A percentile compares a stretch with the other conserved stretches of the same genome.
phyloP scores from a whole-genome alignment of 2,113 vertebrate species.

The Stegastes partitus region DNA sequence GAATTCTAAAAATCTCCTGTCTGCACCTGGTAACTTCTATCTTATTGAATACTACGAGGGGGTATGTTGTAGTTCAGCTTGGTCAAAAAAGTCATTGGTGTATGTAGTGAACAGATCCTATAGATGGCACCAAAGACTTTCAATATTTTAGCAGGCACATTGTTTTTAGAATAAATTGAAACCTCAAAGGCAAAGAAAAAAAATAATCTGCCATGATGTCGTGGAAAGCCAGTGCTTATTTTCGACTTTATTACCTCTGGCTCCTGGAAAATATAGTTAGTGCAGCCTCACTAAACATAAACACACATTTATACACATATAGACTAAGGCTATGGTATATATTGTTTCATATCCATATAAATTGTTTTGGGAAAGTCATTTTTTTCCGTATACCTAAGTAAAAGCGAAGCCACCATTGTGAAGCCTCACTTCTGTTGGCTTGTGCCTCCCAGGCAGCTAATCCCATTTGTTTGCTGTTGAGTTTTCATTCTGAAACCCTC shows the following conservation, averaged over 20 bases:
- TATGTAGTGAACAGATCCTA: background rate
- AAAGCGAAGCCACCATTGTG: background rate
- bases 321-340: background rate
- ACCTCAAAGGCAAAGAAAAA: background rate
- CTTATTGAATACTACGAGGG: background rate
- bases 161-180: background rate
- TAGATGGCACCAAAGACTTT: slow-evolving; percentile 37
- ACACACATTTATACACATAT: background rate
- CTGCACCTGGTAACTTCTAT: background rate
- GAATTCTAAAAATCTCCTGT: no score
- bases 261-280: background rate
- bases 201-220: background rate
- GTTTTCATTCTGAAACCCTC: slow-evolving; percentile 23
- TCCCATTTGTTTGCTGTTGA: slow-evolving; percentile 38
- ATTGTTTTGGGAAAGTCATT: background rate
- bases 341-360: background rate
- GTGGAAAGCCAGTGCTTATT: background rate
- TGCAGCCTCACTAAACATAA: background rate
- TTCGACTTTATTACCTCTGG: background rate
- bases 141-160: accelerated
- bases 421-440: slow-evolving; percentile 16
- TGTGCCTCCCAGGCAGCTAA: slow-evolving; percentile 16
- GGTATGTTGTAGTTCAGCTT: background rate
- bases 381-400: background rate
- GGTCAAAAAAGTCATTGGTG: background rate